phyloP scores from a whole-genome alignment of 2,113 vertebrate species.

The Puntigrus tetrazona region DNA sequence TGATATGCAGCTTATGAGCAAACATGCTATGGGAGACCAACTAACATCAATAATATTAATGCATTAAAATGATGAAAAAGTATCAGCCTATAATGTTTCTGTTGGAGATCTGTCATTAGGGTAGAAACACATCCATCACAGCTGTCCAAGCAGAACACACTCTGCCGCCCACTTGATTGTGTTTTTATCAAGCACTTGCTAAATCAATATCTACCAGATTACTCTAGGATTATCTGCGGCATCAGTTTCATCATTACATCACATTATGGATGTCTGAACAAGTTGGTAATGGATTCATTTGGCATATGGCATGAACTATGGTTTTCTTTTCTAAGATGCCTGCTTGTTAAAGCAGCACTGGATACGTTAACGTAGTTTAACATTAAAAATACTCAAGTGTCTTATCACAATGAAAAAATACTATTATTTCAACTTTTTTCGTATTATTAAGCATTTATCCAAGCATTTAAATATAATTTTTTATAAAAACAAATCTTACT shows the following conservation, averaged over 20 bases:
- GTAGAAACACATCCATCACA: constrained; percentile 1
- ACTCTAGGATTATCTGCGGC: constrained; percentile 33
- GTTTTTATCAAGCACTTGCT: constrained; percentile 38
- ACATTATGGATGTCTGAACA: constrained; percentile 1
- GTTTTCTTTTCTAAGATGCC: neutral
- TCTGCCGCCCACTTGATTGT: constrained; percentile 35
- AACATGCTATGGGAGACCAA: neutral
- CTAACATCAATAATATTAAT: constrained; percentile 1
- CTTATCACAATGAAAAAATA: no score
- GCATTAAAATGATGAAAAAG: constrained; percentile 14
- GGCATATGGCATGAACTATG: neutral
- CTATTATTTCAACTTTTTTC: no score
- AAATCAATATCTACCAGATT: constrained; percentile 45
- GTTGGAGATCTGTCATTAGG: constrained; percentile 19
- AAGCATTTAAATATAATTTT: no score
- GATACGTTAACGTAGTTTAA: neutral
- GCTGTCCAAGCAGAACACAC: constrained; percentile 4
- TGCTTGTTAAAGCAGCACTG: neutral
- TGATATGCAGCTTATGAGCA: neutral
- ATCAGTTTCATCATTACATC: constrained; percentile 36
- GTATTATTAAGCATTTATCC: no score
- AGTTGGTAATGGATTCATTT: constrained; percentile 27
- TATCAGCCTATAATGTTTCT: constrained; percentile 6
- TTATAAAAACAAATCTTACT: no score
- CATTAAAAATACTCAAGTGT: neutral